Conservation (phyloP, 1,140 invertebrate species). For the Rhagoletis pomonella region DNA sequence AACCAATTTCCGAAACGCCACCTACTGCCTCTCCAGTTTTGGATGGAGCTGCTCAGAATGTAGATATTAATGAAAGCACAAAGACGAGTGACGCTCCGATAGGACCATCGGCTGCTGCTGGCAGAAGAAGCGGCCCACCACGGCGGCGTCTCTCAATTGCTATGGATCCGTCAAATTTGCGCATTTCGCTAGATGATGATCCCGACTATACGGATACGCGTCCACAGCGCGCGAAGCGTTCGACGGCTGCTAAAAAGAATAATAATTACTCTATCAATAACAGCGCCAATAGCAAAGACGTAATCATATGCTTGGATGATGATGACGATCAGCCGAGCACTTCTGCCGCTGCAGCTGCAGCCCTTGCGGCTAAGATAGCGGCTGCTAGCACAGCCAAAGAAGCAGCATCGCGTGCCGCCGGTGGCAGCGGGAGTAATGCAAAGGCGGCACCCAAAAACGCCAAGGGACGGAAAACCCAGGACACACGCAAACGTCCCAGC, state of each 20-base stretch:
- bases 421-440: slow-evolving; percentile 62
- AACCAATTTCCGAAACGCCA: background rate
- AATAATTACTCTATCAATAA: background rate
- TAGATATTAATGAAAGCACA: background rate
- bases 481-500: slow-evolving; percentile 57
- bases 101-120: background rate
- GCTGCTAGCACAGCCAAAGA: slow-evolving; percentile 56
- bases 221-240: background rate
- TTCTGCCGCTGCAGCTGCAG: slow-evolving; percentile 68
- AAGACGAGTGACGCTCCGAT: background rate
- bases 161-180: slow-evolving; percentile 66
- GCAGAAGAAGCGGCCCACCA: slow-evolving; percentile 61
- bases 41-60: background rate
- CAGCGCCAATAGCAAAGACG: background rate
- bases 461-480: slow-evolving; percentile 53
- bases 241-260: background rate
- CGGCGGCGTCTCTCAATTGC: slow-evolving; percentile 65
- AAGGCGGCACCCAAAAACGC: slow-evolving; percentile 56
- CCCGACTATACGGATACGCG: background rate
- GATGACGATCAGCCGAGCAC: slow-evolving; percentile 68
- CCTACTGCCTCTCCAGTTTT: background rate
- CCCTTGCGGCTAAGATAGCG: slow-evolving; percentile 61
- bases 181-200: slow-evolving; percentile 59
- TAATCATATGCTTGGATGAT: slow-evolving; percentile 45
- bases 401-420: background rate